Percentiles rank a stretch among this genome's conserved stretches.
phyloP scores from a whole-genome alignment of 2,797 vertebrate species.

The Buceros bicornis region DNA sequence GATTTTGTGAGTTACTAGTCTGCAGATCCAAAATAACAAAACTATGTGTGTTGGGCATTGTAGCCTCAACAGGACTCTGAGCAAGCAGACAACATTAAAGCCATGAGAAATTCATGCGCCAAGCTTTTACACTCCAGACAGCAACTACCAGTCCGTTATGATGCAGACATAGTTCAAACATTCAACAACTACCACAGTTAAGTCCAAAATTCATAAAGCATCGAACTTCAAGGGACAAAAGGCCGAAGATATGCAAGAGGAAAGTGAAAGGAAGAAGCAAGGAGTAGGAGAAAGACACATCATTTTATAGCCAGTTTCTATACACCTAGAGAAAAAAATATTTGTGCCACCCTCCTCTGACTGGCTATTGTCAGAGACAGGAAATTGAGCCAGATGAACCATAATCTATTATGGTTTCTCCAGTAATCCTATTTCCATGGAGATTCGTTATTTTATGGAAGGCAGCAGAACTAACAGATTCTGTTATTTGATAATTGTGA shows the following conservation, averaged over 20 bases:
- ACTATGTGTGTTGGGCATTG: neutral
- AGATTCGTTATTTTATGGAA: conserved; percentile 63
- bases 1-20: neutral
- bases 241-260: neutral
- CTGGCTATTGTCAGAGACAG: conserved; percentile 37
- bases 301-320: neutral
- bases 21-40: neutral
- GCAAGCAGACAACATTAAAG: neutral
- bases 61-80: neutral
- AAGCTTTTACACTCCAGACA: neutral
- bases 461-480: conserved; percentile 60
- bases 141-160: neutral
- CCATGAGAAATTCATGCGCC: neutral
- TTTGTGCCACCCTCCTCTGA: neutral
- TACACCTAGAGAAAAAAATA: neutral
- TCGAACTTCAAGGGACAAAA: neutral
- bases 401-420: conserved; percentile 54
- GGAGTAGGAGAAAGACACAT: neutral
- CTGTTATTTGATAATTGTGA: conserved; percentile 64
- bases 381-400: conserved; percentile 50
- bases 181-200: neutral
- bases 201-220: neutral
- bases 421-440: conserved; percentile 62
- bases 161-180: neutral
- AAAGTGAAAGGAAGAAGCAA: neutral